Percentiles rank a stretch among this genome's conserved stretches.
Conservation (phyloP, 2,888 invertebrate genomes). For the Habrosyne pyritoides region DNA sequence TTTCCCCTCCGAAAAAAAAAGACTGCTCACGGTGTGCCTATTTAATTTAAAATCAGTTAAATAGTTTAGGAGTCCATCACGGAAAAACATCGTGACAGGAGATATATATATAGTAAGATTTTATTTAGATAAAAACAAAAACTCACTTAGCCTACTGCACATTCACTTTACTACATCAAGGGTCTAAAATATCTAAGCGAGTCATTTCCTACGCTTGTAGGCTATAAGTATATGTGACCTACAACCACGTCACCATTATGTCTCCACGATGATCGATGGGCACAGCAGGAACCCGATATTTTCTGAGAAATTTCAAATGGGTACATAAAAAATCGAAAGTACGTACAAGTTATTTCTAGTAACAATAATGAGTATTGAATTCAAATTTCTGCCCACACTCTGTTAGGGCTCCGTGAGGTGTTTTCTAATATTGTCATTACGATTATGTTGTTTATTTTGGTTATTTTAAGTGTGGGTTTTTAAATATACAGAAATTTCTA, state of each 20-base stretch:
- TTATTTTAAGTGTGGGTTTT: no score
- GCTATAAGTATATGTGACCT: neutral
- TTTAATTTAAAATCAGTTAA: no score
- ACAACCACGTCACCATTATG: neutral
- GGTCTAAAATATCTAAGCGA: neutral
- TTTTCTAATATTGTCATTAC: neutral
- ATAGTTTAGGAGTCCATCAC: no score
- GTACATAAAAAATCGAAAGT: constrained; percentile 4
- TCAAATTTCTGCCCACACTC: constrained; percentile 10
- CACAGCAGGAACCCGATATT: neutral
- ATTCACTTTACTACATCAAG: neutral
- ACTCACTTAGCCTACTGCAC: neutral
- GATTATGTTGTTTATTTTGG: no score
- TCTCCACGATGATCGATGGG: neutral
- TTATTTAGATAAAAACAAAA: no score
- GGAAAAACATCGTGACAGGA: no score
- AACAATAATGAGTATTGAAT: neutral
- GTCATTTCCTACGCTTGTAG: neutral
- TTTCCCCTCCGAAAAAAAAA: no score
- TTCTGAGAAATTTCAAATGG: neutral
- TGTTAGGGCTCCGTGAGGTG: neutral
- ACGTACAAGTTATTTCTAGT: neutral
- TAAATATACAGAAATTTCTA: no score
- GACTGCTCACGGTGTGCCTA: no score
- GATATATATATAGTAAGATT: no score